Evolutionary conservation across 2,888 invertebrate species (phyloP).

Genomic region (Empis stercorea): DNA sequence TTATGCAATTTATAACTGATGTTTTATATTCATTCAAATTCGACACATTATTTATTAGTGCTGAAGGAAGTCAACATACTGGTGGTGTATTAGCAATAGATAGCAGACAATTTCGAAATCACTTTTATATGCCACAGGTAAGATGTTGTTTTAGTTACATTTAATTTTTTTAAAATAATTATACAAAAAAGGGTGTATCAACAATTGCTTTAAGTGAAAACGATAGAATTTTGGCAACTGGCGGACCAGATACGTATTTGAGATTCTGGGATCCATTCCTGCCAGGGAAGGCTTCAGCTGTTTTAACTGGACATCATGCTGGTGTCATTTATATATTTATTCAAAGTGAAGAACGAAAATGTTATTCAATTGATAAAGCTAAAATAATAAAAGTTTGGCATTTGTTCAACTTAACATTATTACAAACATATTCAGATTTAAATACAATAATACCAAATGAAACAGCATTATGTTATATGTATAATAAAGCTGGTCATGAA

Average conservation of each 20-base stretch:
- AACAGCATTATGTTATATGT: slow-evolving; percentile 46
- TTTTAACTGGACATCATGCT: slow-evolving; percentile 57
- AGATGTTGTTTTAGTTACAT: neutral
- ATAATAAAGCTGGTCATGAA: slow-evolving; percentile 52
- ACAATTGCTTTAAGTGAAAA: slow-evolving; percentile 49
- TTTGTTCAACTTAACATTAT: slow-evolving; percentile 47
- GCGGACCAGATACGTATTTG: slow-evolving; percentile 61
- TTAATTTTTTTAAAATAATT: neutral
- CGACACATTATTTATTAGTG: neutral
- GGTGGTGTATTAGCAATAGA: neutral
- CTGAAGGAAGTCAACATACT: neutral
- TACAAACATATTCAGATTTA: slow-evolving; percentile 55
- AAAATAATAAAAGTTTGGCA: slow-evolving; percentile 67
- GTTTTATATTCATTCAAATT: neutral
- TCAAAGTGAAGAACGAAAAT: slow-evolving; percentile 48
- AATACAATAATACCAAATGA: slow-evolving; percentile 50
- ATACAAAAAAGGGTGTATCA: slow-evolving; percentile 38
- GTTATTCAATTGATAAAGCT: slow-evolving; percentile 61
- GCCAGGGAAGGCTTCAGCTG: slow-evolving; percentile 47
- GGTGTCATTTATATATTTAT: slow-evolving; percentile 53
- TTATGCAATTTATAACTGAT: neutral
- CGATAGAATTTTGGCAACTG: slow-evolving; percentile 48
- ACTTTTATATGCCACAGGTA: neutral
- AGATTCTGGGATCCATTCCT: slow-evolving; percentile 73
- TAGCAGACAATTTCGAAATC: neutral